Percentiles rank a stretch among this genome's conserved stretches.
These are phyloP conservation scores for Pyrrhosoma nymphula DNA, from an alignment of 2,888 invertebrate species.

Conservation along the genomic window DNA sequence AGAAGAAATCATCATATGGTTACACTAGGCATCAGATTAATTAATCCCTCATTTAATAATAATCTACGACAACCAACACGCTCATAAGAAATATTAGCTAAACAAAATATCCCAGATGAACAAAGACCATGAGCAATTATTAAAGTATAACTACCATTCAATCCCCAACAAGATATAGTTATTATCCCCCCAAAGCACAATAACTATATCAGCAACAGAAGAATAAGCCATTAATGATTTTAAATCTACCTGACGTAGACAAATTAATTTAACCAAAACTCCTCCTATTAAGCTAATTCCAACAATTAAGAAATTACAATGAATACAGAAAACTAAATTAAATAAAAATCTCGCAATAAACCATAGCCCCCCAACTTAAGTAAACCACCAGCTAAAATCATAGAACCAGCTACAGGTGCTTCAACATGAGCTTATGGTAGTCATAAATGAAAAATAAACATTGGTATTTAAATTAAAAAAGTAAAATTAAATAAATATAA, in stretches of 20 bases:
- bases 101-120: too few relatives aligned
- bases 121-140: too few relatives aligned
- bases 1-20: conserved; percentile 85
- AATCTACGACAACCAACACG: conserved; percentile 82
- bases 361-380: conserved; percentile 88
- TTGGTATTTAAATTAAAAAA: too few relatives aligned
- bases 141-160: too few relatives aligned
- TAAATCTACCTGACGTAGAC: conserved; percentile 85
- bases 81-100: too few relatives aligned
- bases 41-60: conserved; percentile 83
- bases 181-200: conserved; percentile 82
- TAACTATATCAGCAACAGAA: conserved; percentile 85
- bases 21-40: conserved; percentile 82
- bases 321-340: conserved; percentile 79
- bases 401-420: too few relatives aligned
- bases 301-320: conserved; percentile 80
- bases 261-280: conserved; percentile 82
- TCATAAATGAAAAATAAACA: too few relatives aligned
- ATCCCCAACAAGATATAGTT: conserved; percentile 81
- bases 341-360: conserved; percentile 80
- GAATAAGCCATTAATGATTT: conserved; percentile 88
- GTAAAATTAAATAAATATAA: conserved; percentile 84
- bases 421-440: too few relatives aligned
- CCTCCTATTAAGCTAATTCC: conserved; percentile 81
- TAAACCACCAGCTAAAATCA: too few relatives aligned